Evolutionary conservation across 30 jellyfish, hydroid and myxozoan genomes (phyloP).

Genomic region (Haliclystus octoradiatus): DNA sequence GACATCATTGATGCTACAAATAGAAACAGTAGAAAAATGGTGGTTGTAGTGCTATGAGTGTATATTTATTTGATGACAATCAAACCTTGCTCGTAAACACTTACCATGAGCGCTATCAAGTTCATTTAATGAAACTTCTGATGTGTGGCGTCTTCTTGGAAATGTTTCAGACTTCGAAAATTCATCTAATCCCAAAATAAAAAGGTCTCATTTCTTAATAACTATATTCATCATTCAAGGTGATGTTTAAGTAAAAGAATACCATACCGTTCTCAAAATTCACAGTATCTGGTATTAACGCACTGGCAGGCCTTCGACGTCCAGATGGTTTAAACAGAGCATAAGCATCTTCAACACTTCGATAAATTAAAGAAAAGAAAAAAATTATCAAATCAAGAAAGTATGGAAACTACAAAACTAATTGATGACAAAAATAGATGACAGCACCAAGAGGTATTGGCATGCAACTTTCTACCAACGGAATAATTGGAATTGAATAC

Average conservation of each 20-base stretch:
- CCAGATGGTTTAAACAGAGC: constrained; percentile 46
- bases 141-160: constrained; percentile 61
- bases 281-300: constrained; percentile 26
- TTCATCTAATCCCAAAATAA: no score
- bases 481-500: no score
- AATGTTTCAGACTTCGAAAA: constrained; percentile 46
- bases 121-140: constrained; percentile 45
- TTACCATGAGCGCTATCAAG: constrained; percentile 42
- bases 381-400: neutral
- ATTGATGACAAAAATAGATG: neutral
- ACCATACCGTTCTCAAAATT: neutral
- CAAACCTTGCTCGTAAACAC: neutral
- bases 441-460: neutral
- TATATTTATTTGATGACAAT: no score
- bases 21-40: no score
- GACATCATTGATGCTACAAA: neutral
- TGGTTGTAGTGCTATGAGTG: no score
- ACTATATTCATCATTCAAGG: no score
- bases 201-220: no score
- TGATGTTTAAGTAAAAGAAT: no score
- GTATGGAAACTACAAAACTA: neutral
- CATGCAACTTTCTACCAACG: neutral
- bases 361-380: no score
- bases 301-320: constrained; percentile 60
- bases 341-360: constrained; percentile 52